These are phyloP conservation scores for Sebastes taczanowskii DNA, from an alignment of 2,797 vertebrate genomes.

Conservation along the genomic window DNA sequence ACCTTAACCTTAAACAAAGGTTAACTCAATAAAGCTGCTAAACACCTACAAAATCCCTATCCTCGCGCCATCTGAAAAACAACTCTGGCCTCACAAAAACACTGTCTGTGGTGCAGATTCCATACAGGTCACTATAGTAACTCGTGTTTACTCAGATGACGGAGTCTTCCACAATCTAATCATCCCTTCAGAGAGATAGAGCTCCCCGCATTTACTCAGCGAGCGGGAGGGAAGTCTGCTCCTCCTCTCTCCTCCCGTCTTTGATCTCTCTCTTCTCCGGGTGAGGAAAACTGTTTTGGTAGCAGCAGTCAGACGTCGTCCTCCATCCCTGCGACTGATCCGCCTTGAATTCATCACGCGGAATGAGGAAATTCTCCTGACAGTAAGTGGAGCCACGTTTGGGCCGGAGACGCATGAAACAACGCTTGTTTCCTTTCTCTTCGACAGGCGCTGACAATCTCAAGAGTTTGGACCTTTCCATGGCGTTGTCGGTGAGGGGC, in stretches of 20 bases:
- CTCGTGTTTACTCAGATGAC: slow-evolving; percentile 61
- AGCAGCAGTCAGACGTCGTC: slow-evolving; percentile 46
- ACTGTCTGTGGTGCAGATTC: slow-evolving; percentile 30
- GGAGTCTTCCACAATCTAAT: slow-evolving; percentile 55
- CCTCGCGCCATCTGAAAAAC: slow-evolving; percentile 37
- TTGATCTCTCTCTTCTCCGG: slow-evolving; percentile 40
- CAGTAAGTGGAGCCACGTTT: slow-evolving; percentile 68
- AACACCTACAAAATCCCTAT: slow-evolving; percentile 8
- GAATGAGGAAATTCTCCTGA: slow-evolving; percentile 61
- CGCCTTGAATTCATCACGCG: slow-evolving; percentile 54
- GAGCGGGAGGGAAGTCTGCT: slow-evolving; percentile 25
- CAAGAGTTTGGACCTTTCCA: slow-evolving; percentile 59
- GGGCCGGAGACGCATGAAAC: slow-evolving; percentile 35
- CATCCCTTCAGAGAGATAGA: slow-evolving; percentile 48
- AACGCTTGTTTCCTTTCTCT: slow-evolving; percentile 52
- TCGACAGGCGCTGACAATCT: slow-evolving; percentile 51
- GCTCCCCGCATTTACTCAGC: slow-evolving; percentile 52
- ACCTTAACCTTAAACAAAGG: not conserved
- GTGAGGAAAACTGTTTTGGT: slow-evolving; percentile 49
- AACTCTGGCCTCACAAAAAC: slow-evolving; percentile 9
- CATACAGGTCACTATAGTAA: slow-evolving; percentile 34
- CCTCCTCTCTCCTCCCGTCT: slow-evolving; percentile 27
- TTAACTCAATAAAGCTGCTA: slow-evolving; percentile 3
- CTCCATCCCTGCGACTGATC: slow-evolving; percentile 19
- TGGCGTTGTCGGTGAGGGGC: slow-evolving; percentile 34